phyloP scores from a whole-genome alignment of 2,888 invertebrate species.

The Ormyrus pomaceus region DNA sequence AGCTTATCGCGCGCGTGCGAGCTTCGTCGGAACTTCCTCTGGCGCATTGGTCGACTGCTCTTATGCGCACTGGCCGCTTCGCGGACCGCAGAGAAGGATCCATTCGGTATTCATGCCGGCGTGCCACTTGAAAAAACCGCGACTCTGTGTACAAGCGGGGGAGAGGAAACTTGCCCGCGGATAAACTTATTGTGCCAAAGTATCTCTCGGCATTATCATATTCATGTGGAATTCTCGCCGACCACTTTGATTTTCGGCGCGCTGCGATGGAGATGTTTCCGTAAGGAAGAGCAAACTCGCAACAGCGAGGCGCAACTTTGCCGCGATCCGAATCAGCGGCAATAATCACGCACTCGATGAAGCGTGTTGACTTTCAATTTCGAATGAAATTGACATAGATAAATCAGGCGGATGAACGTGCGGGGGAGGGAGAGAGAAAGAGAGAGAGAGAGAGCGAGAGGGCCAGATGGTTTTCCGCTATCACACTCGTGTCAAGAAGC shows the following conservation, averaged over 20 bases:
- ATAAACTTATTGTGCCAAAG: conserved; percentile 43
- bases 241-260: not conserved
- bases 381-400: conserved; percentile 37
- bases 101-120: conserved; percentile 35
- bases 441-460: not conserved
- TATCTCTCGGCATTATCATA: conserved; percentile 36
- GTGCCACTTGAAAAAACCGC: not conserved
- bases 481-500: conserved; percentile 31
- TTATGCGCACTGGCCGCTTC: conserved; percentile 30
- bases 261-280: no score
- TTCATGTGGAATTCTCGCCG: conserved; percentile 20
- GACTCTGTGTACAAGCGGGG: not conserved
- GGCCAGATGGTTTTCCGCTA: conserved; percentile 11
- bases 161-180: conserved; percentile 8
- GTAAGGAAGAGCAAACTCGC: no score
- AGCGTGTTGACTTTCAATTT: conserved; percentile 48
- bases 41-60: conserved; percentile 50
- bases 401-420: conserved; percentile 7
- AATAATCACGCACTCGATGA: conserved; percentile 39
- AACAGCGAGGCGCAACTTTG: no score
- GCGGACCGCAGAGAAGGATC: not conserved
- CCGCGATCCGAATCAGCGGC: not conserved
- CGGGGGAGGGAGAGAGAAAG: not conserved
- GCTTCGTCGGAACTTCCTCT: conserved; percentile 43
- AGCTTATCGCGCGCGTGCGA: conserved; percentile 52